Percentiles rank a stretch among this genome's conserved stretches.
phyloP scores from a whole-genome alignment of 1,140 invertebrate species.

The Drosophila ironensis region DNA sequence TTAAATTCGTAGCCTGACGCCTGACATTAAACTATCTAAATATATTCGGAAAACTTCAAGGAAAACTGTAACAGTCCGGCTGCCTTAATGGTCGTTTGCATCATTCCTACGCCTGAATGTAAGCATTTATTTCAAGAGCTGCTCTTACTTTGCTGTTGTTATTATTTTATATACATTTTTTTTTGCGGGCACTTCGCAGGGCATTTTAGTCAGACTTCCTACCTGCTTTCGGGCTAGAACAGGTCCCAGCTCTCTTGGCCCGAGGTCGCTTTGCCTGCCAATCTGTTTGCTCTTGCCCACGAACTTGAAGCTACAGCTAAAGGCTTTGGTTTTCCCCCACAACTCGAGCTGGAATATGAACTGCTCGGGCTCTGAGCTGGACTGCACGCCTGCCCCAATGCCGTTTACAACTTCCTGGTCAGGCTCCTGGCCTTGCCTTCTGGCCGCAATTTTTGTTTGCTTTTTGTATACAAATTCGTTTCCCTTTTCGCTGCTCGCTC shows the following conservation, averaged over 20 bases:
- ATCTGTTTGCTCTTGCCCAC: slow-evolving; percentile 64
- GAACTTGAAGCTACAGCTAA: slow-evolving; percentile 30
- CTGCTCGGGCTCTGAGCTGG: background rate
- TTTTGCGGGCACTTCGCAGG: background rate
- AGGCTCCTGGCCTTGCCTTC: slow-evolving; percentile 53
- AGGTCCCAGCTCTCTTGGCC: slow-evolving; percentile 23
- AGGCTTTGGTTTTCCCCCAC: slow-evolving; percentile 25
- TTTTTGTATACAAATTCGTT: slow-evolving; percentile 28
- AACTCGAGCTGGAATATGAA: slow-evolving; percentile 4
- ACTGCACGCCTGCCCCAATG: slow-evolving; percentile 33
- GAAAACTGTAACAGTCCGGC: too few relatives aligned
- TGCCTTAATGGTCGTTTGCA: background rate
- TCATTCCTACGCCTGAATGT: background rate
- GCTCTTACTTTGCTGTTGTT: background rate
- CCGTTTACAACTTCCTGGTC: slow-evolving; percentile 77
- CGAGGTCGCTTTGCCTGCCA: slow-evolving; percentile 66
- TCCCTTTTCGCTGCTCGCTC: slow-evolving; percentile 3
- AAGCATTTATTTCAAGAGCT: slow-evolving; percentile 37
- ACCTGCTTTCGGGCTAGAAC: slow-evolving; percentile 36
- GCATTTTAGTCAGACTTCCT: slow-evolving; percentile 38
- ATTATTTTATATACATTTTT: slow-evolving; percentile 2
- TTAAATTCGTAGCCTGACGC: background rate
- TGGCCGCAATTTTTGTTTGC: slow-evolving; percentile 20
- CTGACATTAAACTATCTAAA: too few relatives aligned
- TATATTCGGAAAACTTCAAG: too few relatives aligned